phyloP scores from a whole-genome alignment of 2,113 vertebrate genomes.

The Oophaga pumilio region DNA sequence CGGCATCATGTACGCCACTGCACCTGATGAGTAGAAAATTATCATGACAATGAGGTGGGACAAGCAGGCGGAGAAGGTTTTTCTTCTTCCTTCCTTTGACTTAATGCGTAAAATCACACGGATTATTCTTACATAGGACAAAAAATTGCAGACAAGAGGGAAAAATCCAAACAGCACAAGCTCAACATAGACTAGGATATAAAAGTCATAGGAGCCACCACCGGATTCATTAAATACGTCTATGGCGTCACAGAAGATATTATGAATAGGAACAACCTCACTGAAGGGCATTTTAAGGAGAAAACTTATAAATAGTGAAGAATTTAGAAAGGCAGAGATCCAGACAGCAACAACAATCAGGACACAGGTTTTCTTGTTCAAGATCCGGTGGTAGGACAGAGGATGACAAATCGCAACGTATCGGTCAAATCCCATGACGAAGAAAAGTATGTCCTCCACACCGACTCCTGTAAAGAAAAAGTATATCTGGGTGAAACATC shows the following conservation, averaged over 20 bases:
- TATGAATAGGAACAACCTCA: not conserved
- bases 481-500: conserved; percentile 65
- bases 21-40: conserved; percentile 59
- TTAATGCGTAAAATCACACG: not conserved
- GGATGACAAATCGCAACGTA: conserved; percentile 58
- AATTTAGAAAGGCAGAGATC: not conserved
- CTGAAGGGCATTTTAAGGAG: not conserved
- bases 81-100: not conserved
- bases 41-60: not conserved
- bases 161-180: not conserved
- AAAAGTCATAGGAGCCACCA: not conserved
- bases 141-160: not conserved
- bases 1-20: conserved; percentile 59
- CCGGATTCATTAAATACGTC: not conserved
- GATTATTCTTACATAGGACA: conserved; percentile 2
- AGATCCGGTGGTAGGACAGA: conserved; percentile 61
- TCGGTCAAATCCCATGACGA: conserved; percentile 62
- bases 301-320: not conserved
- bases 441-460: conserved; percentile 63
- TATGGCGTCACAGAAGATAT: conserved; percentile 17
- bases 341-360: not conserved
- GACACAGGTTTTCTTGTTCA: conserved; percentile 56
- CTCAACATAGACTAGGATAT: not conserved
- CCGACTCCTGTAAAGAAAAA: conserved; percentile 65
- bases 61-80: no score